Percentiles rank a stretch among this genome's conserved stretches.
phyloP scores from a whole-genome alignment of 2,113 vertebrate genomes.

The Pangasianodon gigas region DNA sequence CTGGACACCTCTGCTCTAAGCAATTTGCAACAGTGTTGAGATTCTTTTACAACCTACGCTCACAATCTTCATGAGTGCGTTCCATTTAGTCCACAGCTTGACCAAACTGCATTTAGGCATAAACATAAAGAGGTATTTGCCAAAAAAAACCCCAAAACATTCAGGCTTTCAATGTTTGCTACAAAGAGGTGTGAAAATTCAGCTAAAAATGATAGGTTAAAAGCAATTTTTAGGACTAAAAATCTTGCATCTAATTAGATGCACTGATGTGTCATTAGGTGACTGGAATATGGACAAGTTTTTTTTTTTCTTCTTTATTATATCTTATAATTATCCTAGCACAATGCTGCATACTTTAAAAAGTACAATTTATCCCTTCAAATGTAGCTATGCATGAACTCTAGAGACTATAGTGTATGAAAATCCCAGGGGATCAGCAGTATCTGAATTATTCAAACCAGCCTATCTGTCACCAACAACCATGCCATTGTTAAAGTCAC shows the following conservation, averaged over 20 bases:
- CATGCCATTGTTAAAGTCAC: too few species aligned
- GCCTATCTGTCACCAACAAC: too few species aligned
- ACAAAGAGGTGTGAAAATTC: background rate
- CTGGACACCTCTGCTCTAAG: background rate
- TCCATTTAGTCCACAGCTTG: background rate
- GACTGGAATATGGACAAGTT: background rate
- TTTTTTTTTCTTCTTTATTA: too few species aligned
- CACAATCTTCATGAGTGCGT: background rate
- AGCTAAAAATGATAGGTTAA: too few species aligned
- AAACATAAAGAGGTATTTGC: background rate
- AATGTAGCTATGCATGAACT: too few species aligned
- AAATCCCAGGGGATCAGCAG: too few species aligned
- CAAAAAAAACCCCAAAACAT: background rate
- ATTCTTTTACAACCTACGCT: background rate
- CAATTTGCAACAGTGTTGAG: background rate
- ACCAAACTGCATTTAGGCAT: background rate
- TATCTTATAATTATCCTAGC: background rate
- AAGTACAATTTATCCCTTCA: too few species aligned
- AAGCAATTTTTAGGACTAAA: too few species aligned
- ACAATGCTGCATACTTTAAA: background rate
- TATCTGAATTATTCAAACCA: too few species aligned
- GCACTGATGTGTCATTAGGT: background rate
- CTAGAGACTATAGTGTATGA: too few species aligned
- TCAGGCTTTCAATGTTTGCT: background rate
- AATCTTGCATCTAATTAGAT: background rate